Conservation (phyloP, 2,888 invertebrate species). For the Salticus scenicus region DNA sequence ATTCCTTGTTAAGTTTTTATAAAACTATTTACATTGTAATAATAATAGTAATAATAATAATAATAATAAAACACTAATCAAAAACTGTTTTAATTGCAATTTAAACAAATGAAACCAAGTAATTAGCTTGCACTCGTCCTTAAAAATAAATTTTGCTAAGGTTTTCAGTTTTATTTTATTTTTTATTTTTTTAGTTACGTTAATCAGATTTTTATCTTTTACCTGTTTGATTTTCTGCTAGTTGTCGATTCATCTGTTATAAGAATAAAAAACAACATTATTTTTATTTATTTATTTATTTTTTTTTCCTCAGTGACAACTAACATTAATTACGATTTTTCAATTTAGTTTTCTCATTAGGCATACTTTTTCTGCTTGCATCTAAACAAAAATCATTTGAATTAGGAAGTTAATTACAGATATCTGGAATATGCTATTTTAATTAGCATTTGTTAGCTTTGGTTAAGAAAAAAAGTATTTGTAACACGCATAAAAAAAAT, state of each 20-base stretch:
- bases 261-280: too few relatives aligned
- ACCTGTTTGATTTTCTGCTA: neutral
- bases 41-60: too few relatives aligned
- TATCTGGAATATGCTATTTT: neutral
- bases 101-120: slow-evolving; percentile 1
- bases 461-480: too few relatives aligned
- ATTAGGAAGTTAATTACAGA: slow-evolving; percentile 7
- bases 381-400: neutral
- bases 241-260: neutral
- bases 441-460: neutral
- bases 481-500: too few relatives aligned
- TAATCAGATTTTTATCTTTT: neutral
- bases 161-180: neutral
- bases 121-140: neutral
- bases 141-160: neutral
- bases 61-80: too few relatives aligned
- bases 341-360: slow-evolving; percentile 8
- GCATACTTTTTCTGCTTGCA: neutral
- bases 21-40: too few relatives aligned
- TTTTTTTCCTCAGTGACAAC: neutral
- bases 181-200: neutral
- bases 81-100: neutral
- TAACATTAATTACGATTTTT: slow-evolving; percentile 13
- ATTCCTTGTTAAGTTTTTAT: too few relatives aligned
- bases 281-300: too few relatives aligned